Evolutionary conservation across 2,797 vertebrate genomes (phyloP).

Genomic region (Aplochiton taeniatus): DNA sequence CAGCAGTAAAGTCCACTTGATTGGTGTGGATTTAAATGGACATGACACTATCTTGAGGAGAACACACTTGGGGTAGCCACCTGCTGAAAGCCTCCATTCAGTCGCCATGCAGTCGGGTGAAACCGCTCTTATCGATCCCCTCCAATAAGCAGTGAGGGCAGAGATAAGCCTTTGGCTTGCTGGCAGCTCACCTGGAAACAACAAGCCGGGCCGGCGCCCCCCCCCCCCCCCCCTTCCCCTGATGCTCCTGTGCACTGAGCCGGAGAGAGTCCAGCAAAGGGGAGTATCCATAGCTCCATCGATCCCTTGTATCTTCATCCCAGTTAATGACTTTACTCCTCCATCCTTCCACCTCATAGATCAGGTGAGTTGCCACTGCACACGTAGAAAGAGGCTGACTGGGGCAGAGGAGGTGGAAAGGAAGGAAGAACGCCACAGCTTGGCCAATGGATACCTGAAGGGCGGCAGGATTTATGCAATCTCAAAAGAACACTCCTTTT

Average conservation of each 20-base stretch:
- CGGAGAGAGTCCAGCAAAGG: slow-evolving; percentile 57
- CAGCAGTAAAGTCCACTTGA: slow-evolving; percentile 15
- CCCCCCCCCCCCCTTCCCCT: not conserved
- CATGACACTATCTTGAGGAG: slow-evolving; percentile 28
- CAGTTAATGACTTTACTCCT: slow-evolving; percentile 63
- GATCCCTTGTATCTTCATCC: slow-evolving; percentile 71
- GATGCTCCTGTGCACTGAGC: slow-evolving; percentile 63
- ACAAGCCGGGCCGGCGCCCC: slow-evolving; percentile 46
- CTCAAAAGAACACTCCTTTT: slow-evolving; percentile 39
- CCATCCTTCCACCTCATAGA: slow-evolving; percentile 62
- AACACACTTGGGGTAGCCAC: slow-evolving; percentile 18
- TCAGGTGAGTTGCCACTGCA: slow-evolving; percentile 34
- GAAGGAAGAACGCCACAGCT: slow-evolving; percentile 49
- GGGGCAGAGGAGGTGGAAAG: slow-evolving; percentile 35
- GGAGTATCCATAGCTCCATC: slow-evolving; percentile 64
- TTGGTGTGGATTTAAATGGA: slow-evolving; percentile 11
- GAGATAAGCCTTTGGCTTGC: slow-evolving; percentile 31
- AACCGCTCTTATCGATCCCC: slow-evolving; percentile 47
- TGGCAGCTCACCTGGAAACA: slow-evolving; percentile 72
- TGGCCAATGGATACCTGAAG: slow-evolving; percentile 62
- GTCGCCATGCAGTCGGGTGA: slow-evolving; percentile 13
- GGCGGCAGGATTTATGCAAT: slow-evolving; percentile 53
- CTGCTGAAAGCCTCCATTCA: slow-evolving; percentile 9
- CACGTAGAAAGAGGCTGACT: slow-evolving; percentile 35
- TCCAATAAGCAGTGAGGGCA: slow-evolving; percentile 31